Evolutionary conservation across 1,140 invertebrate genomes (phyloP), one percentile per base, ranked within the genome.

Genomic region (Trichogramma pretiosum): DNA sequence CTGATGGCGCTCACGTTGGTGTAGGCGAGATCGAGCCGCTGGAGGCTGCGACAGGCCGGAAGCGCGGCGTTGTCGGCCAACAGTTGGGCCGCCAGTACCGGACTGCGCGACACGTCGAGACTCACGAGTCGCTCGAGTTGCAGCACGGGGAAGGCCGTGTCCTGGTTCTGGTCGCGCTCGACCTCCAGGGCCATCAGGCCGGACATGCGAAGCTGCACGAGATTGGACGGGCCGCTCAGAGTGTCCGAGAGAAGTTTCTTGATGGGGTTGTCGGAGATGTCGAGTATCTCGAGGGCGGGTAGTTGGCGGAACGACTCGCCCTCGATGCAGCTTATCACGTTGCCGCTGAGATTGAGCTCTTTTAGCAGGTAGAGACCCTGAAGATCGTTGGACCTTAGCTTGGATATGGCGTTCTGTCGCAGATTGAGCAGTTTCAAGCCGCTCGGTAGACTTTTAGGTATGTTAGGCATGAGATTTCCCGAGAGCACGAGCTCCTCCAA

Each of bases 401-500:
- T 76, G 34, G 68, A 72, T 43, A 94, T 79, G 11, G 68, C 65
- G 63, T 89, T 90, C 14, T 74, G 64, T 51, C 82, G 77, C 19
- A 88, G 56, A 48, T 83, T 75, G 1, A 87, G 62, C 24, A 71
- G 66, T 14, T 71, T 73, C 5, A 89, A 60, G 46, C 75, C 76
- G 32, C 77, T 69, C 4, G 83, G 79, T 21, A 89, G 60, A 61
- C 79, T 79, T 53, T 74, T 64, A 5, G 89, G 87, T 36, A 92
- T 72, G 5, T 64, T 66, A 5, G 60, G 63, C 18, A 93, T 71
- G 14, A 70, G 61, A 63, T 94, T 94, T 44, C 82, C 81, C 49
- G 85, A 84, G 8, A 93, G 71, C 63, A 87, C 85, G 11, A 95
- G 73, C 44, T 85, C 75, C 21, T 83, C 72, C 5, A 97, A 74